phyloP scores from a whole-genome alignment of 1,140 invertebrate species.

The Eciton burchellii region DNA sequence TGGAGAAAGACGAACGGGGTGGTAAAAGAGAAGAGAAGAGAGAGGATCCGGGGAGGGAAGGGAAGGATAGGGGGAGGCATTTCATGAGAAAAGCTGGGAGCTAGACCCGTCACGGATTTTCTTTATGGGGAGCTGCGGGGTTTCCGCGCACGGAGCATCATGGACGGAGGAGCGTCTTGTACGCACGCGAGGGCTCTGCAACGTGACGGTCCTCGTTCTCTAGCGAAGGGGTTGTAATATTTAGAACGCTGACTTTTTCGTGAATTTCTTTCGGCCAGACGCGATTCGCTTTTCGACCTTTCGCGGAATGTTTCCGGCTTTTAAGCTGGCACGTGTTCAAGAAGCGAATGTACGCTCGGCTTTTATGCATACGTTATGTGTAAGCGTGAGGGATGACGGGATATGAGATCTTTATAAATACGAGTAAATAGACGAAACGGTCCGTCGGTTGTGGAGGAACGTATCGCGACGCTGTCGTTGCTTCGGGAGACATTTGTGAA shows the following conservation, averaged over 20 bases:
- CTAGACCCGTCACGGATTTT: conserved; percentile 75
- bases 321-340: conserved; percentile 58
- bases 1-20: conserved; percentile 50
- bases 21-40: too few species aligned
- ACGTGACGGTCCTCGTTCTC: conserved; percentile 34
- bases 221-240: conserved; percentile 59
- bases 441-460: neutral
- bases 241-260: conserved; percentile 55
- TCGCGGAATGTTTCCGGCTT: conserved; percentile 54
- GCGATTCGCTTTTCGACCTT: conserved; percentile 41
- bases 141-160: conserved; percentile 46
- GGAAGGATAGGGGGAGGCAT: neutral
- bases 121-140: conserved; percentile 76
- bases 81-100: conserved; percentile 71
- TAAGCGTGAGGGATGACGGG: conserved; percentile 8
- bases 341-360: neutral
- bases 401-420: neutral
- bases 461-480: neutral
- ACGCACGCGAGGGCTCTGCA: conserved; percentile 41
- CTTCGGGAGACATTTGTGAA: conserved; percentile 3
- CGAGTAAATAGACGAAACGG: neutral
- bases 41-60: too few species aligned
- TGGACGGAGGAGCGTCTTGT: conserved; percentile 25
- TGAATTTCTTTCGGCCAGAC: conserved; percentile 48
- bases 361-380: conserved; percentile 21